phyloP scores from a whole-genome alignment of 2,888 invertebrate genomes.

The Sabatieria punctata region DNA sequence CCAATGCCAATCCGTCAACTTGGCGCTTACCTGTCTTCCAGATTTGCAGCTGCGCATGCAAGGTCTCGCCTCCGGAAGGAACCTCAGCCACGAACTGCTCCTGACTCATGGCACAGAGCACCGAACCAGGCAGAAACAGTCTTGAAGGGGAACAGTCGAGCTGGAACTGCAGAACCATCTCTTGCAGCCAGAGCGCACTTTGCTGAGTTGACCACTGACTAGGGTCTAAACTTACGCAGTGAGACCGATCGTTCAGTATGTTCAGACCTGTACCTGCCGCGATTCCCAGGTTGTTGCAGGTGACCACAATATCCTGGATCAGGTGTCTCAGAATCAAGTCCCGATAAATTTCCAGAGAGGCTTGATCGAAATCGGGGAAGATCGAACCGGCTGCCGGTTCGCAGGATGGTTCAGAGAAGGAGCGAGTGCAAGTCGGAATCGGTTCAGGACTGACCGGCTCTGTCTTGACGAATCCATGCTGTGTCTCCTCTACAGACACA shows the following conservation, averaged over 20 bases:
- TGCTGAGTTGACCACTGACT: conserved; percentile 19
- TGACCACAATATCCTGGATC: conserved; percentile 27
- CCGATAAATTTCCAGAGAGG: conserved; percentile 22
- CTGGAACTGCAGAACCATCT: conserved; percentile 26
- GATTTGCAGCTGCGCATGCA: conserved; percentile 27
- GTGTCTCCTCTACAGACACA: no score
- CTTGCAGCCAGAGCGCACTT: conserved; percentile 20
- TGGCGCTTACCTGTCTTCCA: conserved; percentile 22
- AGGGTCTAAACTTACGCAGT: conserved; percentile 18
- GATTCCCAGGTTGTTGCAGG: conserved; percentile 23
- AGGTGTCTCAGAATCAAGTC: conserved; percentile 28
- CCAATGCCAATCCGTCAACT: no score
- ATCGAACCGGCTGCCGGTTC: background rate
- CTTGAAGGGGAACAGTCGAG: conserved; percentile 11
- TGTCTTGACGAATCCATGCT: no score
- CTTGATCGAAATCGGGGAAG: background rate
- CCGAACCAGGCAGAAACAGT: conserved; percentile 17
- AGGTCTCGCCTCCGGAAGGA: conserved; percentile 21
- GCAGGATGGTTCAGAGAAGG: background rate
- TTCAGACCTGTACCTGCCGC: conserved; percentile 14
- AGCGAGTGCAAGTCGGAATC: background rate
- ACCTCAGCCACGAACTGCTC: conserved; percentile 13
- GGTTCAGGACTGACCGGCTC: background rate
- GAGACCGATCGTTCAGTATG: background rate
- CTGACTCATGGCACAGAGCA: conserved; percentile 17